Conservation (phyloP, 2,113 vertebrate genomes). For the Kryptolebias marmoratus region DNA sequence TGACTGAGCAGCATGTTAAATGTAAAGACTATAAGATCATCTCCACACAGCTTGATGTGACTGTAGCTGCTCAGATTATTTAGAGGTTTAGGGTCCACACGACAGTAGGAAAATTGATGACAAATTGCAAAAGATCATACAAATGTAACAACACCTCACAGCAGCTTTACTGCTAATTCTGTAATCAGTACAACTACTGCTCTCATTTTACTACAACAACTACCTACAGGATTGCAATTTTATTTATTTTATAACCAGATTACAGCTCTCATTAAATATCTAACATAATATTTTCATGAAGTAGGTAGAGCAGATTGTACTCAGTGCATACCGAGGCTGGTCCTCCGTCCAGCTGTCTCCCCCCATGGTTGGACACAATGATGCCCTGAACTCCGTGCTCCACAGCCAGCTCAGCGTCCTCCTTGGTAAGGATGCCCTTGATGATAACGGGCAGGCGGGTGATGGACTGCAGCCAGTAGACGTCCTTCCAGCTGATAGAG, state of each 20-base stretch:
- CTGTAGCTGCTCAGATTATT: too few relatives aligned
- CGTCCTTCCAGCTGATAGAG: constrained; percentile 90
- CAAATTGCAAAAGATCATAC: too few relatives aligned
- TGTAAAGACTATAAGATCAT: too few relatives aligned
- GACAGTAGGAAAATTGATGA: too few relatives aligned
- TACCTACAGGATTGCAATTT: too few relatives aligned
- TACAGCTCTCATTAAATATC: not conserved
- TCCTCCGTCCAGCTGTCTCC: constrained; percentile 92
- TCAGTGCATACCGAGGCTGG: constrained; percentile 83
- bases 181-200: too few relatives aligned
- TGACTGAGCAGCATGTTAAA: too few relatives aligned
- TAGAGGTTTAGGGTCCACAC: too few relatives aligned
- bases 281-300: not conserved
- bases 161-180: too few relatives aligned
- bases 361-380: constrained; percentile 96
- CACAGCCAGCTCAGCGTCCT: constrained; percentile 93
- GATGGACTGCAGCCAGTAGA: constrained; percentile 88
- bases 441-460: constrained; percentile 92
- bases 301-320: not conserved
- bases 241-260: not conserved
- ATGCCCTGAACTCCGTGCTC: constrained; percentile 90
- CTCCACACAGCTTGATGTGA: too few relatives aligned
- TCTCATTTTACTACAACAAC: too few relatives aligned
- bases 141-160: too few relatives aligned
- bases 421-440: constrained; percentile 96